Evolutionary conservation across 2,113 vertebrate species (phyloP), one percentile per base, ranked within the genome.

Genomic region (Elanus axillaris): DNA sequence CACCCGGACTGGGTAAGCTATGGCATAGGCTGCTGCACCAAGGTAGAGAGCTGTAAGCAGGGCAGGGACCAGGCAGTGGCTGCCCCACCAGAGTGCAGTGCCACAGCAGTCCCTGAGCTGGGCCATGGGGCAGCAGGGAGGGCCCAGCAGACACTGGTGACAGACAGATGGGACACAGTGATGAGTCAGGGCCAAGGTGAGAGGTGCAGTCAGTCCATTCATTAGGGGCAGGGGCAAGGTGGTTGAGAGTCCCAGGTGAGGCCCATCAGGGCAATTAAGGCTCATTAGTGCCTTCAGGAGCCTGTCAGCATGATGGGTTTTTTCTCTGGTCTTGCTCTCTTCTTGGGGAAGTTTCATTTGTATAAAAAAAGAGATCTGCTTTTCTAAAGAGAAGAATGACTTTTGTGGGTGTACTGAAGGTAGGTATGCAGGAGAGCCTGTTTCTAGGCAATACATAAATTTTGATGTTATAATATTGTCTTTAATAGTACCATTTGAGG

Each of bases 131-230:
- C 42, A 64, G 34, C 8, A n/a, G 13, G 3, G 18, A 50, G 27
- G 48, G 29, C 10, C 14, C 9, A 26, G 26, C 1, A 0, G 25
- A 18, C n/a, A 15, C 23, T 0, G 1, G 3, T 16, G 25, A 19
- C 36, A 48, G 32, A 36, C 3, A 13, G 34, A 12, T 32, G 15
- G 27, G 53, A 20, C 27, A 16, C 11, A 38, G 36, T 0, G 3
- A 17, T 19, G 50, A 43, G 55, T 21, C 31, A 47, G 16, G 31
- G 31, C 38, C n/a, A 72, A 20, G 16, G 5, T 20, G n/a, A 92
- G 36, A 73, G 15, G 6, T 26, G 21, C 20, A 25, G 32, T 31
- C 48, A 16, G 27, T 23, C 29, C 9, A 23, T 47, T 17, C 18
- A 1, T 25, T 12, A 36, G 27, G 31, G 22, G 20, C 27, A n/a